phyloP scores from a whole-genome alignment of 1,140 invertebrate species.

The Lethocerus indicus region DNA sequence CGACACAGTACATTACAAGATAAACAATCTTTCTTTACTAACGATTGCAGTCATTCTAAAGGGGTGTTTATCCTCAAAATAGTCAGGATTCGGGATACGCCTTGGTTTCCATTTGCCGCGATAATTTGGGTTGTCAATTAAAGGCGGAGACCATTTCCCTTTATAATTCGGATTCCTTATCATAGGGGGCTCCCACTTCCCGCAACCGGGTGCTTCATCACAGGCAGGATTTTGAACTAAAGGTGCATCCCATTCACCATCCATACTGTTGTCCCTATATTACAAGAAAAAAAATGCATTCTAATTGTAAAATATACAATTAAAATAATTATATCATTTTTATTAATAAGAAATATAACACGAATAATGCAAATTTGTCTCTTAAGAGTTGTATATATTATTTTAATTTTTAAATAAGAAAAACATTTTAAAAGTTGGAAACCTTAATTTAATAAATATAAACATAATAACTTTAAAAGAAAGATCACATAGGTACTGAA shows the following conservation, averaged over 20 bases:
- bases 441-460: too few species aligned
- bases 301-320: not conserved
- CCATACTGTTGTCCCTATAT: slow-evolving; percentile 82
- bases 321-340: not conserved
- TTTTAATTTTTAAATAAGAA: too few species aligned
- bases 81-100: slow-evolving; percentile 78
- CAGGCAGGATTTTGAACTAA: slow-evolving; percentile 85
- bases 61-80: slow-evolving; percentile 80
- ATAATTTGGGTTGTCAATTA: slow-evolving; percentile 89
- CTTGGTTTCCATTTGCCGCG: slow-evolving; percentile 85
- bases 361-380: not conserved
- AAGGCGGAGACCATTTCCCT: slow-evolving; percentile 79
- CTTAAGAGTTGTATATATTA: too few species aligned
- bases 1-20: not conserved
- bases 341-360: not conserved
- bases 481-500: too few species aligned
- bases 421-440: too few species aligned
- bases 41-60: slow-evolving; percentile 88
- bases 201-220: slow-evolving; percentile 70
- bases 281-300: too few species aligned
- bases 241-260: slow-evolving; percentile 95
- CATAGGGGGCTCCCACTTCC: slow-evolving; percentile 69
- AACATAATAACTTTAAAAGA: too few species aligned
- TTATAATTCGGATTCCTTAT: slow-evolving; percentile 85
- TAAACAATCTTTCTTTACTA: slow-evolving; percentile 24